A percentile compares a stretch with the other conserved stretches of the same genome.
These are phyloP conservation scores for Perizoma flavofasciatum DNA, from an alignment of 2,888 invertebrate species.

Conservation along the genomic window DNA sequence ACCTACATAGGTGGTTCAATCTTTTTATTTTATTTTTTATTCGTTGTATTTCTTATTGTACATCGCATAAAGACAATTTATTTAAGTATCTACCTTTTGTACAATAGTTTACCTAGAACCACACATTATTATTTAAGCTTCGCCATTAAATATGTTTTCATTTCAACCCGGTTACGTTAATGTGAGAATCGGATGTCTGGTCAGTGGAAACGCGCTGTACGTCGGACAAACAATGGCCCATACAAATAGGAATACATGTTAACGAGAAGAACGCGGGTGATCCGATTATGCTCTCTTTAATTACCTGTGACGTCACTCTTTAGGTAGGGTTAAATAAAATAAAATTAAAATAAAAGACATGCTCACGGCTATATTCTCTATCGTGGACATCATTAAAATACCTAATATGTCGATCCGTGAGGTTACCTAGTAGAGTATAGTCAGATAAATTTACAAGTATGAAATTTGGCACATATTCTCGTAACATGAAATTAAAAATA, in stretches of 20 bases:
- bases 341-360: background rate
- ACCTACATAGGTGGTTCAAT: no score
- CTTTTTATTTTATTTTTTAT: no score
- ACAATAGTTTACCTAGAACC: no score
- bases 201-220: conserved; percentile 45
- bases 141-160: no score
- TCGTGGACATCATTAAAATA: background rate
- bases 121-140: no score
- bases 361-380: background rate
- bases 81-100: no score
- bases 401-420: background rate
- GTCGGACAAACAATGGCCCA: conserved; percentile 61
- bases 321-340: background rate
- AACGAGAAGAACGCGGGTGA: conserved; percentile 50
- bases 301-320: conserved; percentile 32
- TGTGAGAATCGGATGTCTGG: background rate
- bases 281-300: conserved; percentile 36
- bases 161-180: background rate
- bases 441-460: no score
- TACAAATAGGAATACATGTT: conserved; percentile 52
- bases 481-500: no score
- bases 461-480: no score
- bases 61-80: no score
- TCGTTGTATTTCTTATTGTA: no score
- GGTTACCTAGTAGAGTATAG: no score